A percentile compares a stretch with the other conserved stretches of the same genome.
phyloP scores from a whole-genome alignment of 2,888 invertebrate species.

The Acholoe squamosa region DNA sequence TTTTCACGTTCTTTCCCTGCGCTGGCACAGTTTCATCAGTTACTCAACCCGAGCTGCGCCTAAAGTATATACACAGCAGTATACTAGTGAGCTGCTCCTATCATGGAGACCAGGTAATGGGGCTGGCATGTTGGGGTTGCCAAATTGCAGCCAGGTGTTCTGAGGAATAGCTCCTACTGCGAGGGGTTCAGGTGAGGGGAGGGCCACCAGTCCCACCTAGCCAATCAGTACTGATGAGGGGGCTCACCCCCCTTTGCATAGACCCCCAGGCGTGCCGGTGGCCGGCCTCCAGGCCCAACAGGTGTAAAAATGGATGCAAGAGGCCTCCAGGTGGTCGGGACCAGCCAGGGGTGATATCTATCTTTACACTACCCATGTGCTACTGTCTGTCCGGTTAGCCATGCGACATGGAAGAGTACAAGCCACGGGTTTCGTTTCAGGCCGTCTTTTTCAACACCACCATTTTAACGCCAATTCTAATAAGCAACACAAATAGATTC shows the following conservation, averaged over 20 bases:
- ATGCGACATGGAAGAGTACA: neutral
- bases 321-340: slow-evolving; percentile 5
- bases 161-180: neutral
- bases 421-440: no score
- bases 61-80: no score
- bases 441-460: no score
- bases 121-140: neutral
- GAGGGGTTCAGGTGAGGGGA: slow-evolving; percentile 19
- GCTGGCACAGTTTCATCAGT: no score
- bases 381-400: neutral
- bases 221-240: slow-evolving; percentile 28
- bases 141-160: neutral
- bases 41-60: no score
- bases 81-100: no score
- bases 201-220: neutral
- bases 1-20: no score
- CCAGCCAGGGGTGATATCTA: neutral
- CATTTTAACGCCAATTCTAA: no score
- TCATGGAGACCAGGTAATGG: neutral
- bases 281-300: neutral
- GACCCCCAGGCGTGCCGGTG: neutral
- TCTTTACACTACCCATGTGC: neutral
- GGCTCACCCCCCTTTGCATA: neutral
- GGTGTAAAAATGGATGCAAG: slow-evolving; percentile 33
- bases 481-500: no score